These are phyloP conservation scores for Trichosurus vulpecula DNA, from an alignment of 2,797 vertebrate genomes.

Conservation along the genomic window DNA sequence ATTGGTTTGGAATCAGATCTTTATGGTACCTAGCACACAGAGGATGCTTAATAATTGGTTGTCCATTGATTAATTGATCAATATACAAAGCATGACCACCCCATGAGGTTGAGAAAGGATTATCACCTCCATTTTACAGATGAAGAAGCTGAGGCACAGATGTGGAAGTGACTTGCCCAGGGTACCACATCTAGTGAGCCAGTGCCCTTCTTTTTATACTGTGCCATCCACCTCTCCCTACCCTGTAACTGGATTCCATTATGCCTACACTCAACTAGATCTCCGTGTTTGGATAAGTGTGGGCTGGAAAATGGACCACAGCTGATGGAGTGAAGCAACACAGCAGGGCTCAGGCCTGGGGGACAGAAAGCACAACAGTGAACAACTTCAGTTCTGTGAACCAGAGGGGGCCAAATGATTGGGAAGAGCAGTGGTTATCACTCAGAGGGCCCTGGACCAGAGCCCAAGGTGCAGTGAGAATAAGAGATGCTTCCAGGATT, in stretches of 20 bases:
- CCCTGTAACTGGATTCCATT: background rate
- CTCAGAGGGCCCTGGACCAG: background rate
- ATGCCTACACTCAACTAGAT: background rate
- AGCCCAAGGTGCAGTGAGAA: background rate
- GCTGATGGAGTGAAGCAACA: background rate
- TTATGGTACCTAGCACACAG: background rate
- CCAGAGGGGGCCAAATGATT: background rate
- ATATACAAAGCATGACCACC: background rate
- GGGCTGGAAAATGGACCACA: background rate
- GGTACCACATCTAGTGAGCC: background rate
- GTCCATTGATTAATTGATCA: background rate
- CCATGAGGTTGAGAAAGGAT: background rate
- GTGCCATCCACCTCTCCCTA: background rate
- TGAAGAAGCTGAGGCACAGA: background rate
- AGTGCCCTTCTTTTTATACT: background rate
- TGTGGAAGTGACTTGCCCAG: background rate
- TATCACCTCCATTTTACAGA: background rate
- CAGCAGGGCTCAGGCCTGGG: background rate
- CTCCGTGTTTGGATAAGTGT: background rate
- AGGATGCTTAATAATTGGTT: background rate
- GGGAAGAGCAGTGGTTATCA: background rate
- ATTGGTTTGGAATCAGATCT: background rate
- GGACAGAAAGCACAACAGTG: too few species aligned
- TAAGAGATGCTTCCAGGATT: background rate
- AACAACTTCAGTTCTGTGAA: background rate